A percentile compares a stretch with the other conserved stretches of the same genome.
phyloP scores from a whole-genome alignment of 2,113 vertebrate genomes.

The Nycticryphes semicollaris region DNA sequence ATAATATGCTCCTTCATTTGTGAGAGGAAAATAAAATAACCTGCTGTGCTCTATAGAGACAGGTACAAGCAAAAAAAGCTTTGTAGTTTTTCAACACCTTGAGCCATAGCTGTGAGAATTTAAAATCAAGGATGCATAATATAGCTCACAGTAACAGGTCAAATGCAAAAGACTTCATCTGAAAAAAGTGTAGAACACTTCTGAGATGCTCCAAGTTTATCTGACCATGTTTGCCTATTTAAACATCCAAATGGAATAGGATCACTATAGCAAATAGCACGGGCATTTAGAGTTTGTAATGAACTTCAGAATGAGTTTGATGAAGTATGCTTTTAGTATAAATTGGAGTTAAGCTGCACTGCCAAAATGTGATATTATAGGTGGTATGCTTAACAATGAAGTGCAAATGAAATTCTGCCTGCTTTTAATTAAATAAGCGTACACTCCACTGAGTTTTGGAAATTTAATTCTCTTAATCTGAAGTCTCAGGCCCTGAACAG shows the following conservation, averaged over 20 bases:
- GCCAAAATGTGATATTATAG: slow-evolving; percentile 49
- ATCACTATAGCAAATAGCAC: slow-evolving; percentile 20
- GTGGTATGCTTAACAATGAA: slow-evolving; percentile 43
- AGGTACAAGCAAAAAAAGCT: neutral
- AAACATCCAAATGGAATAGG: slow-evolving; percentile 27
- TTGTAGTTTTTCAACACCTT: neutral
- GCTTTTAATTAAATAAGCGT: slow-evolving; percentile 62
- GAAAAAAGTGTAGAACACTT: neutral
- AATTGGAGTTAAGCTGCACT: slow-evolving; percentile 43
- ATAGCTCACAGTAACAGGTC: neutral
- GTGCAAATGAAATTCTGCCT: slow-evolving; percentile 52
- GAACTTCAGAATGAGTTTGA: slow-evolving; percentile 55
- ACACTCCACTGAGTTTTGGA: slow-evolving; percentile 51
- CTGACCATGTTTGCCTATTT: neutral
- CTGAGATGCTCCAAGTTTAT: neutral
- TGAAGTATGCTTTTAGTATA: slow-evolving; percentile 29
- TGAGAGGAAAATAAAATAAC: neutral
- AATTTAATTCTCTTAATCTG: slow-evolving; percentile 56
- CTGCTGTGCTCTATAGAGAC: neutral
- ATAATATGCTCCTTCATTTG: neutral
- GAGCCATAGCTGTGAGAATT: neutral
- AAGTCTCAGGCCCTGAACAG: neutral
- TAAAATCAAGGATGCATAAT: neutral
- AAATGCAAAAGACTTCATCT: neutral
- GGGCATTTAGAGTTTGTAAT: slow-evolving; percentile 44